These are phyloP conservation scores for Himalopsyche tibetana DNA, from an alignment of 2,888 invertebrate species.

Conservation along the genomic window DNA sequence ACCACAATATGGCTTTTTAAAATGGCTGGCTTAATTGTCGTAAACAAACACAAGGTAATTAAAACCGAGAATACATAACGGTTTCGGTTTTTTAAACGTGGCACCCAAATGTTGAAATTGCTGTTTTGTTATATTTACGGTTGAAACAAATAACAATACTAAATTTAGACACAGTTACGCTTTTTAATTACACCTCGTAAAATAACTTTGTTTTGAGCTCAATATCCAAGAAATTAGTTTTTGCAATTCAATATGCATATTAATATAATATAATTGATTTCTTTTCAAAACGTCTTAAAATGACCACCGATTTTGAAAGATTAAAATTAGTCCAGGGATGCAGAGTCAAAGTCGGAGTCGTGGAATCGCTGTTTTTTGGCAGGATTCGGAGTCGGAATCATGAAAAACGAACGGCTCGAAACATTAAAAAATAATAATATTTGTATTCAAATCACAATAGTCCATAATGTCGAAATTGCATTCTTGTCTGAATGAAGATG, in stretches of 20 bases:
- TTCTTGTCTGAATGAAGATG: too few relatives aligned
- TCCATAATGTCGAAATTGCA: too few relatives aligned
- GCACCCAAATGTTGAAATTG: neutral
- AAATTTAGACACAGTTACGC: conserved; percentile 26
- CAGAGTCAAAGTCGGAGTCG: too few relatives aligned
- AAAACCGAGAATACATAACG: conserved; percentile 14
- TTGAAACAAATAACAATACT: conserved; percentile 1
- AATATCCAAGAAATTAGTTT: neutral
- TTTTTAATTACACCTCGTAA: conserved; percentile 4
- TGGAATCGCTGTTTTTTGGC: too few relatives aligned
- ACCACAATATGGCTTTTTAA: conserved; percentile 15
- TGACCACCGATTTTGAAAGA: too few relatives aligned
- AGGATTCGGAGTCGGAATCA: too few relatives aligned
- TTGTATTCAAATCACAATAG: too few relatives aligned
- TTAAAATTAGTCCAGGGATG: too few relatives aligned
- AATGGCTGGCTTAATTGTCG: conserved; percentile 18
- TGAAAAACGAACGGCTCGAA: too few relatives aligned
- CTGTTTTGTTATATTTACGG: conserved; percentile 25
- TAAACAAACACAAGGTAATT: conserved; percentile 28
- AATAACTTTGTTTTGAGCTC: neutral
- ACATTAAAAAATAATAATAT: too few relatives aligned
- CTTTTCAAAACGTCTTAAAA: too few relatives aligned
- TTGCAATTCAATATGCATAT: neutral
- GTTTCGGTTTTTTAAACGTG: conserved; percentile 13
- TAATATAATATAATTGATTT: too few relatives aligned